Base-by-base conservation (phyloP, 2,888 invertebrate genomes). In the Norana najaformis region DNA sequence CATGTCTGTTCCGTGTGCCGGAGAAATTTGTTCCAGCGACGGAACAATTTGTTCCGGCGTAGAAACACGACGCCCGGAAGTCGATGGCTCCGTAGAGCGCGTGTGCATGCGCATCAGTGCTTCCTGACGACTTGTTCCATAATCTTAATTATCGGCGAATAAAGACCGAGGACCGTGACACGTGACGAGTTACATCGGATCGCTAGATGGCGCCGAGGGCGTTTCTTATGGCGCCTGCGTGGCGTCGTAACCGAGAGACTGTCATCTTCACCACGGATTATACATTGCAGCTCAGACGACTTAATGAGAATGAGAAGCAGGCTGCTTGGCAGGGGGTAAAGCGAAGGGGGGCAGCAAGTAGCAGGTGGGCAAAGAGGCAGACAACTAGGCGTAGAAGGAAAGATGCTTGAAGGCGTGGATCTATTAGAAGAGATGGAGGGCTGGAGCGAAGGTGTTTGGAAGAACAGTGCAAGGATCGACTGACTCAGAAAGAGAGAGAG, bases 61-160 rank as follows among this genome's bases (percentile, higher is more conserved):
- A 4, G 69, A 69, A 69, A 69, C 69, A 69, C 69, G 69, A 30
- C 0, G 69, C n/a, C 69, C 69, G 69, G 69, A 69, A 69, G 69
- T 69, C 69, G 69, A n/a, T 69, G 69, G 30, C n/a, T 69, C 30
- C 8, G 69, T 69, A 69, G 13, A 69, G 69, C 69, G 69, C 13
- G n/a, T 69, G 69, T n/a, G 69, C 69, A 8, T 69, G 69, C 69
- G 69, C 69, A 69, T 69, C 69, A 69, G 8, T n/a, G 69, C 69
- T n/a, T 69, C n/a, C 69, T 69, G 69, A 69, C 69, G 69, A 69
- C 69, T 69, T 69, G 69, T n/a, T 69, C 69, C 69, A 69, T 13
- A n/a, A 69, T 69, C 69, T 69, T 69, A 69, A 69, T 69, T 69
- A 69, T 69, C 69, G 69, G 69, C 69, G 69, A 69, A 69, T 69